Evolutionary conservation across 2,113 vertebrate species (phyloP).

Genomic region (Laticauda colubrina): DNA sequence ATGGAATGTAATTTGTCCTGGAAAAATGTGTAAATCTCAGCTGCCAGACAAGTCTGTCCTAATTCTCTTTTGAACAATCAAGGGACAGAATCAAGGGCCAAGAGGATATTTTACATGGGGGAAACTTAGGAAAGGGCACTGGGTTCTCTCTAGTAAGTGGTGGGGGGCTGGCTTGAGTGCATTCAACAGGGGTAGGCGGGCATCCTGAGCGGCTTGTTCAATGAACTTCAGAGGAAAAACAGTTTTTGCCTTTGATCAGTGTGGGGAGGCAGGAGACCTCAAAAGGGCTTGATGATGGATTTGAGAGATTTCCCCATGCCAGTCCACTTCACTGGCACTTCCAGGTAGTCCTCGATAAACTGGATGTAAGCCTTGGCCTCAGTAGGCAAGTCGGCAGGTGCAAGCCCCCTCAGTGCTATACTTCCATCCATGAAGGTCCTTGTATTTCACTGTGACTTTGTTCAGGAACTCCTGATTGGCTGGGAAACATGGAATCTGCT

Average conservation of each 20-base stretch:
- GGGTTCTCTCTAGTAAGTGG: background rate
- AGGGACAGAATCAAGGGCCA: background rate
- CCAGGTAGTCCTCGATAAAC: slow-evolving; percentile 73
- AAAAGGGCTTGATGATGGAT: slow-evolving; percentile 31
- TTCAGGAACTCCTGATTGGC: slow-evolving; percentile 77
- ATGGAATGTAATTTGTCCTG: background rate
- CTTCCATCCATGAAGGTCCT: slow-evolving; percentile 74
- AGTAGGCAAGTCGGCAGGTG: slow-evolving; percentile 65
- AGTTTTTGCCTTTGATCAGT: background rate
- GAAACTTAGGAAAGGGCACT: background rate
- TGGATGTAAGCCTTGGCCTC: slow-evolving; percentile 72
- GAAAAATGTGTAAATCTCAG: too few relatives aligned
- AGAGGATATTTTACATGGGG: background rate
- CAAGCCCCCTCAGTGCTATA: slow-evolving; percentile 69
- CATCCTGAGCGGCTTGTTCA: background rate
- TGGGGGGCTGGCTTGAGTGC: background rate
- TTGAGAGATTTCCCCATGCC: slow-evolving; percentile 15
- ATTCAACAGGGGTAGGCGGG: background rate
- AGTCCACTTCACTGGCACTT: background rate
- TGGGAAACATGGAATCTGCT: slow-evolving; percentile 75
- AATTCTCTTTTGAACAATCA: too few relatives aligned
- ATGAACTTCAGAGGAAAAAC: background rate
- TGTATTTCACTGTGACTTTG: slow-evolving; percentile 62
- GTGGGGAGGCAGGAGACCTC: background rate
- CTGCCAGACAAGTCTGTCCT: background rate